Base-by-base conservation (phyloP, 2,888 invertebrate species). In the Sisyra terminalis region DNA sequence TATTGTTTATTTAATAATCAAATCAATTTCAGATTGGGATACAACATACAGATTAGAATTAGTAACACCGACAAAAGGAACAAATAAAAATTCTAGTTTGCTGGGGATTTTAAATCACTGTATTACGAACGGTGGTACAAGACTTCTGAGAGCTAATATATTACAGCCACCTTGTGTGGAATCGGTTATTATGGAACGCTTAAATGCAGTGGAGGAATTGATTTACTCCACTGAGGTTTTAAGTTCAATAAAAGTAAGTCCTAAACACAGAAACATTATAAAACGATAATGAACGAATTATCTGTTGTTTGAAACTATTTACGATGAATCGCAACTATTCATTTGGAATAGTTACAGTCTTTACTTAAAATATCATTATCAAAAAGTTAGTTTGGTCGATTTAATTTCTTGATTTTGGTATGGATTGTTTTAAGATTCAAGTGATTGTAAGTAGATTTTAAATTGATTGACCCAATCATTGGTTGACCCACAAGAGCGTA, bases 1-100 rank as follows among this genome's bases (percentile, higher is more conserved):
- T 11, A 31, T n/a, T 8, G 17, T n/a, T 34, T 40, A 32, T 39
- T 36, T 35, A 29, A 44, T 38, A 31, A 31, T 15, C 37, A 14
- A 16, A 30, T 40, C 50, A 54, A 48, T 52, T 57, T 8, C 54
- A 89, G 92, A 93, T 66, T 70, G 81, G 39, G 74, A 77, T n/a
- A 87, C 87, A 34, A 80, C 84, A 9, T 74, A 77, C 44, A 75
- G 80, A 50, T 61, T 93, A 45, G 85, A 86, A 62, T 55, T 85
- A 24, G 76, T 82, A 0, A 67, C 71, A 34, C 69, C 15, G 14
- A 44, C 39, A 3, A 31, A 30, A 39, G 46, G 41, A 18, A 50
- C 48, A 38, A 53, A 55, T 45, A 53, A 55, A 45, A 62, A 64
- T 45, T 61, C 72, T 39, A 75, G 71, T 42, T 60, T 87, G 8